Evolutionary conservation across 2,888 invertebrate species (phyloP).

Genomic region (Gandaritis pyraliata): DNA sequence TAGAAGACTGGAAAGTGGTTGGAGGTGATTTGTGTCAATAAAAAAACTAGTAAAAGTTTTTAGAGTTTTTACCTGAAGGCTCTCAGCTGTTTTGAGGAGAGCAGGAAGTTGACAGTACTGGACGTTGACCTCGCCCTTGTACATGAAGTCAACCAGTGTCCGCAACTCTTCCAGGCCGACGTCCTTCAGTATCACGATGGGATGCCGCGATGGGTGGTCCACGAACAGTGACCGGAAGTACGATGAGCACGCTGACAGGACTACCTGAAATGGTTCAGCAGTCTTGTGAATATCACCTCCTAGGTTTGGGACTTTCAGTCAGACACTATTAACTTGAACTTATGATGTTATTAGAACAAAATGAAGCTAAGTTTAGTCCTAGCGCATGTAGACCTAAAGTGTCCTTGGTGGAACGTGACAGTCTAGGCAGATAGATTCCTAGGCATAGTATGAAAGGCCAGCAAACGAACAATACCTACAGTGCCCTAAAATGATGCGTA

Average conservation of each 20-base stretch:
- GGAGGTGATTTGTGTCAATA: too few species aligned
- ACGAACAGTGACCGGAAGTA: constrained; percentile 97
- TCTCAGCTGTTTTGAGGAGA: constrained; percentile 95
- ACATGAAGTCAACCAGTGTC: constrained; percentile 98
- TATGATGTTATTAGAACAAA: too few species aligned
- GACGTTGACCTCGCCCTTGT: constrained; percentile 97
- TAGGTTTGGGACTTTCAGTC: too few species aligned
- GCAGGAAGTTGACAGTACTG: constrained; percentile 96
- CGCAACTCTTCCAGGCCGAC: constrained; percentile 95
- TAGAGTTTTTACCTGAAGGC: constrained; percentile 88
- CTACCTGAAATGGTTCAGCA: constrained; percentile 85
- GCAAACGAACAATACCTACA: constrained; percentile 43
- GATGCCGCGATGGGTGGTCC: constrained; percentile 96
- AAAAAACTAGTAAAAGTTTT: too few species aligned
- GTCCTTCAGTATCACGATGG: constrained; percentile 97
- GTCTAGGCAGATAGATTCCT: neutral
- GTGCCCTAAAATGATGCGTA: constrained; percentile 41
- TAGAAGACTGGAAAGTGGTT: too few species aligned
- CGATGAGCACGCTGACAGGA: constrained; percentile 97
- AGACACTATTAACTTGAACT: too few species aligned
- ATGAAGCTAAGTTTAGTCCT: too few species aligned
- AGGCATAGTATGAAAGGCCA: neutral
- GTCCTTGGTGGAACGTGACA: neutral
- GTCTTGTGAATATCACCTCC: neutral
- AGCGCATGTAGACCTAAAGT: neutral